Conservation (phyloP, 2,113 vertebrate species). For the Notarius lentiginosus region DNA sequence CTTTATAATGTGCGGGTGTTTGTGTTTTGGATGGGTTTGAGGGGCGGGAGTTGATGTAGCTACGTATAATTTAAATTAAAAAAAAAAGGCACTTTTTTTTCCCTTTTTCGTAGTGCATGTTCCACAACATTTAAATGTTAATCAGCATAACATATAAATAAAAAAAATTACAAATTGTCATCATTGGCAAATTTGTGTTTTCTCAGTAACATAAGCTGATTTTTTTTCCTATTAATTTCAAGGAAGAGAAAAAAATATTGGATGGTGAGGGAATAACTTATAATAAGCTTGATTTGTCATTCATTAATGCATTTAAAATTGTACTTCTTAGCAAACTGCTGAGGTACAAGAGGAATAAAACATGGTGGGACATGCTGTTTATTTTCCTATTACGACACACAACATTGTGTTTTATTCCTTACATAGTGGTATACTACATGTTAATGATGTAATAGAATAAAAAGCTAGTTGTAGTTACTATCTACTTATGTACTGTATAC, state of each 20-base stretch:
- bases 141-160: background rate
- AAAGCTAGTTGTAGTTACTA: background rate
- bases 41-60: background rate
- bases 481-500: background rate
- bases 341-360: background rate
- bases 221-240: background rate
- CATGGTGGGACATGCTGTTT: background rate
- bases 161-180: background rate
- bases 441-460: background rate
- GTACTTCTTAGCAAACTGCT: background rate
- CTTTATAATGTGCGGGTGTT: background rate
- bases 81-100: background rate
- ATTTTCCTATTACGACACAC: background rate
- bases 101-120: background rate
- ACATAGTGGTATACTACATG: background rate
- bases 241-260: background rate
- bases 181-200: background rate
- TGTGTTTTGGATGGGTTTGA: constrained; percentile 15
- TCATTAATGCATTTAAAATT: background rate
- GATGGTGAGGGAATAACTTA: background rate
- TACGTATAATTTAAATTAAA: background rate
- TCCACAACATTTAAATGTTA: background rate
- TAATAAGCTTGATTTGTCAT: background rate
- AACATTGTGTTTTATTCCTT: background rate
- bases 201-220: background rate